Evolutionary conservation across 2,113 vertebrate species (phyloP), one percentile per base, ranked within the genome.

Genomic region (Pseudorasbora parva): DNA sequence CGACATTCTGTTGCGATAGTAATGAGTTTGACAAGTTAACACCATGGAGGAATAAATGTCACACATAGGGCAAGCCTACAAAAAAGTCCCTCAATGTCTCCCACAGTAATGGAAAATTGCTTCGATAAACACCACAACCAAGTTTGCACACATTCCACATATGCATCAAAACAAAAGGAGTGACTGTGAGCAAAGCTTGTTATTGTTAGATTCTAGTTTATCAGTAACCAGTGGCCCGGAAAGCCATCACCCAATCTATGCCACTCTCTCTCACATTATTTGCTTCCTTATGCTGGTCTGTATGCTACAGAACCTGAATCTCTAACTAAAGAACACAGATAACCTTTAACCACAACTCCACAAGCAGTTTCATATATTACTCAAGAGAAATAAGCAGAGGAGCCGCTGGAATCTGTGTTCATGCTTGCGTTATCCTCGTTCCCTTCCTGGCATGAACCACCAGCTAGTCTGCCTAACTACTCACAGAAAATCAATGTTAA

Each of bases 161-260:
- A n/a, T 17, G 84, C 82, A 86, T 71, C 84, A 68, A 57, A 62
- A 82, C 74, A 56, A 84, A 85, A 47, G 77, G 41, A 81, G 60
- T 83, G 78, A 69, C 64, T 14, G 78, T 84, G 89, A 85, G 89
- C 90, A 91, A 92, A 88, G 83, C 66, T 83, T 51, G 83, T 89
- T 75, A 82, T 85, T 54, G 21, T 69, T 57, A 56, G 47, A 71
- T 15, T 23, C 57, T 68, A n/a, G 51, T 86, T 78, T 87, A 84
- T 82, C 79, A 89, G 83, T 80, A 88, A 90, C 86, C 82, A 90
- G 74, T 80, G 82, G 25, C 85, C 81, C 59, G 87, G 86, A 89
- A 91, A 84, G 81, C 15, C 81, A 90, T 11, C 41, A 54, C 37
- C 27, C 30, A 30, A 69, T 56, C 30, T 8, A 21, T 45, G 43